These are phyloP conservation scores for Leucoptera coffeella DNA, from an alignment of 2,888 invertebrate genomes.

Conservation along the genomic window DNA sequence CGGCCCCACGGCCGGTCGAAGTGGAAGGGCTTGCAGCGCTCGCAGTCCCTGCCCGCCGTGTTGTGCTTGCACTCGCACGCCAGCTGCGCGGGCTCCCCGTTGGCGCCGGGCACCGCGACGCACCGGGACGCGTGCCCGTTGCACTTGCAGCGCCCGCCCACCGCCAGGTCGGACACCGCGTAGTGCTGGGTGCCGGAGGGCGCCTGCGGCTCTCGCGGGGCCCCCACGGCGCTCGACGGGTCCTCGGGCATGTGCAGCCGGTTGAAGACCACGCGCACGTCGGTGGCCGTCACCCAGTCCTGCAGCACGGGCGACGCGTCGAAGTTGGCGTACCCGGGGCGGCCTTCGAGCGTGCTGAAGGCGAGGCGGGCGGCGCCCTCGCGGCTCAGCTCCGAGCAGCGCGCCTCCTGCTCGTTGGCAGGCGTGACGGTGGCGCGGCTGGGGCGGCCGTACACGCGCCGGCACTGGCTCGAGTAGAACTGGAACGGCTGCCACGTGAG, in stretches of 20 bases:
- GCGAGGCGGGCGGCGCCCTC: constrained; percentile 75
- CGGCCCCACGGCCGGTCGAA: constrained; percentile 98
- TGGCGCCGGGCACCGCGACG: constrained; percentile 38
- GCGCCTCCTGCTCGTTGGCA: constrained; percentile 95
- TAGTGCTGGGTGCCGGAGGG: constrained; percentile 66
- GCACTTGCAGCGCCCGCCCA: constrained; percentile 98
- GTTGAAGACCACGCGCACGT: constrained; percentile 89
- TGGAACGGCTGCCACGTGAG: constrained; percentile 97
- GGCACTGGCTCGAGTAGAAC: constrained; percentile 92
- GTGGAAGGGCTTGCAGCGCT: constrained; percentile 96
- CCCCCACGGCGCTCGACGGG: constrained; percentile 40
- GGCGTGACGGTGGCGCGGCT: constrained; percentile 85
- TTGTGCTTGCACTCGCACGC: constrained; percentile 97
- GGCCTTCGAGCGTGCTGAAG: constrained; percentile 92
- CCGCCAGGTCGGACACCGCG: constrained; percentile 95
- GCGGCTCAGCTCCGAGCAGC: constrained; percentile 87
- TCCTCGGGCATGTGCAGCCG: constrained; percentile 72
- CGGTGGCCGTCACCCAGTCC: constrained; percentile 99
- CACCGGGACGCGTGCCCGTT: constrained; percentile 97
- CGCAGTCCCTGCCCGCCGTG: constrained; percentile 97
- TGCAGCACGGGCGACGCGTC: constrained; percentile 92
- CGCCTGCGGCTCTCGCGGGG: constrained; percentile 20
- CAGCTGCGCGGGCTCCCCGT: constrained; percentile 41
- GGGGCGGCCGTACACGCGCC: constrained; percentile 82
- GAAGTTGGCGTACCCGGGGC: constrained; percentile 91